Percentiles rank a stretch among this genome's conserved stretches.
These are phyloP conservation scores for Sminthurinus signatus DNA, from an alignment of 1,140 invertebrate species.

Conservation along the genomic window DNA sequence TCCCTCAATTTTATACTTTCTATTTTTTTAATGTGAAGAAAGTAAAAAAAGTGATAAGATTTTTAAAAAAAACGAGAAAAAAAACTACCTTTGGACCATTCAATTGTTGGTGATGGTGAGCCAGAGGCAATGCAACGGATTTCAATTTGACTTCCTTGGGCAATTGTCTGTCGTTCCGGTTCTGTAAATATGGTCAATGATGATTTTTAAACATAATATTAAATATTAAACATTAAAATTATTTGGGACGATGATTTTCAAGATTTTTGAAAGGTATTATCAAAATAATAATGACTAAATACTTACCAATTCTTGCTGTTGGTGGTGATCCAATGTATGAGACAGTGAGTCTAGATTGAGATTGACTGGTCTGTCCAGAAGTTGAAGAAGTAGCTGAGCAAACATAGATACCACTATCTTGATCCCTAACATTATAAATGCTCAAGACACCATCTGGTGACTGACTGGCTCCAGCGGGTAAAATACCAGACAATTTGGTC, in stretches of 20 bases:
- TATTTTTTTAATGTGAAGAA: no score
- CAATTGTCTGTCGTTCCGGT: slow-evolving; percentile 61
- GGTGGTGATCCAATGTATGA: slow-evolving; percentile 47
- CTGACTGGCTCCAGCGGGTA: slow-evolving; percentile 53
- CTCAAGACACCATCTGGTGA: slow-evolving; percentile 62
- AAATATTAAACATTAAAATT: no score
- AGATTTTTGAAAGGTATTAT: background rate
- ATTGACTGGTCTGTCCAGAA: slow-evolving; percentile 45
- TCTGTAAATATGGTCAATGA: no score
- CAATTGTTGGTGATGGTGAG: slow-evolving; percentile 60
- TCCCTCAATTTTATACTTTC: no score
- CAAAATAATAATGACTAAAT: background rate
- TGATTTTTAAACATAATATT: background rate
- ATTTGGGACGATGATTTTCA: no score
- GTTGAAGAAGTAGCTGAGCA: slow-evolving; percentile 56
- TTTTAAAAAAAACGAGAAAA: no score
- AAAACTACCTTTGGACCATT: slow-evolving; percentile 80
- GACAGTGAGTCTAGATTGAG: slow-evolving; percentile 48
- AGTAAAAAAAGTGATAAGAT: no score
- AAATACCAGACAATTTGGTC: slow-evolving; percentile 40
- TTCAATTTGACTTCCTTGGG: slow-evolving; percentile 68
- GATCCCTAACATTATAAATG: slow-evolving; percentile 57
- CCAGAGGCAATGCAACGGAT: slow-evolving; percentile 66
- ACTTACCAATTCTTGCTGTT: slow-evolving; percentile 53
- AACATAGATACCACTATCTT: slow-evolving; percentile 72